phyloP scores from a whole-genome alignment of 2,888 invertebrate species.

The Venustoraphidia nigricollis region DNA sequence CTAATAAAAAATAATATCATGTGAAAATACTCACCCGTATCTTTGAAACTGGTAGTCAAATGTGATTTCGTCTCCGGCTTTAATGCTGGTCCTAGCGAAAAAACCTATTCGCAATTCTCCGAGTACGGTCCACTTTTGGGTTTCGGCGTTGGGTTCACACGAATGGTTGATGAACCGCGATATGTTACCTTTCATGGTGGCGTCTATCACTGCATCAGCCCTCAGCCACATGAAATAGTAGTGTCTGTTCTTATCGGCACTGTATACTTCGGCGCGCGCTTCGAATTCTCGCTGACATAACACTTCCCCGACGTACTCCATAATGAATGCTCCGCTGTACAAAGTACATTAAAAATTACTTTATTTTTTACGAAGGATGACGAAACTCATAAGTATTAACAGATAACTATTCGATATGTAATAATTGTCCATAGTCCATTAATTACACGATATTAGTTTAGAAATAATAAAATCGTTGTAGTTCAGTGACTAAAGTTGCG shows the following conservation, averaged over 20 bases:
- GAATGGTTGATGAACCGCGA: conserved; percentile 98
- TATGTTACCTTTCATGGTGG: conserved; percentile 87
- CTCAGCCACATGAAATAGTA: conserved; percentile 97
- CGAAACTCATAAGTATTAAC: not conserved
- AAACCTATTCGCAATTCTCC: conserved; percentile 92
- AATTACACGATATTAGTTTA: too few species aligned
- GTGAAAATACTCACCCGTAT: conserved; percentile 58
- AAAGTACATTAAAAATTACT: conserved; percentile 11
- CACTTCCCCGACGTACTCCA: conserved; percentile 98
- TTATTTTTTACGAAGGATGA: not conserved
- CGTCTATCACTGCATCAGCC: conserved; percentile 89
- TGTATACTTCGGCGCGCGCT: conserved; percentile 74
- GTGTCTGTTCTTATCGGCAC: conserved; percentile 77
- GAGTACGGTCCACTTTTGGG: conserved; percentile 94
- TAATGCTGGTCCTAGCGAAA: conserved; percentile 74
- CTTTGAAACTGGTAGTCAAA: conserved; percentile 98
- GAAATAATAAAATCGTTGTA: too few species aligned
- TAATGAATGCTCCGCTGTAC: conserved; percentile 77
- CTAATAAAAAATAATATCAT: not conserved
- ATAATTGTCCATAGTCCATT: too few species aligned
- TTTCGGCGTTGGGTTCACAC: conserved; percentile 96
- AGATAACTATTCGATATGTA: not conserved
- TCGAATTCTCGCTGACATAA: conserved; percentile 82
- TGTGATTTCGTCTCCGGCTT: conserved; percentile 86
- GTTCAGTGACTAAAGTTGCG: too few species aligned